A percentile compares a stretch with the other conserved stretches of the same genome.
phyloP scores from a whole-genome alignment of 2,888 invertebrate genomes.

The Clanis bilineata region DNA sequence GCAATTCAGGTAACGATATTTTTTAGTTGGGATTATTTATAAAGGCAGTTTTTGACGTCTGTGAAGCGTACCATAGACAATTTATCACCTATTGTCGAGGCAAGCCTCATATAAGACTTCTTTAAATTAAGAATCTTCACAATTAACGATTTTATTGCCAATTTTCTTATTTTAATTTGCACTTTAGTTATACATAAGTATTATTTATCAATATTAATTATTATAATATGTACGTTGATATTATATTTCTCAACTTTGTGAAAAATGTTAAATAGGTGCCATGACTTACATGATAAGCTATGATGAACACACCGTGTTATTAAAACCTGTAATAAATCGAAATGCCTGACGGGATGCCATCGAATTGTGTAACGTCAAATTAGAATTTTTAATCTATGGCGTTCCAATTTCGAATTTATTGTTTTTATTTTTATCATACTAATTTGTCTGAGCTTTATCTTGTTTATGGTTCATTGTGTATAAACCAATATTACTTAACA shows the following conservation, averaged over 20 bases:
- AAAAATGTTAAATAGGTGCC: too few species aligned
- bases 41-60: conserved; percentile 22
- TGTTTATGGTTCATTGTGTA: conserved; percentile 4
- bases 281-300: too few species aligned
- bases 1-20: conserved; percentile 30
- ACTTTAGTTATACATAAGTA: too few species aligned
- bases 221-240: too few species aligned
- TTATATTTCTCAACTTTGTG: too few species aligned
- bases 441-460: not conserved
- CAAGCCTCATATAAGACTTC: not conserved
- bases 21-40: conserved; percentile 17
- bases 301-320: too few species aligned
- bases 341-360: too few species aligned
- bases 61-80: conserved; percentile 4
- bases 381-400: not conserved
- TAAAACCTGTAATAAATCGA: too few species aligned
- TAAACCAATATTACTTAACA: conserved; percentile 17
- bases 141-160: too few species aligned
- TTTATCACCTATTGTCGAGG: not conserved
- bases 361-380: not conserved
- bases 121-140: not conserved
- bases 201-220: too few species aligned
- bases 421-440: not conserved
- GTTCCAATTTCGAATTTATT: conserved; percentile 7
- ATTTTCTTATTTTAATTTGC: too few species aligned